Conservation (phyloP, 2,888 invertebrate species). For the Seira sanloemensis region DNA sequence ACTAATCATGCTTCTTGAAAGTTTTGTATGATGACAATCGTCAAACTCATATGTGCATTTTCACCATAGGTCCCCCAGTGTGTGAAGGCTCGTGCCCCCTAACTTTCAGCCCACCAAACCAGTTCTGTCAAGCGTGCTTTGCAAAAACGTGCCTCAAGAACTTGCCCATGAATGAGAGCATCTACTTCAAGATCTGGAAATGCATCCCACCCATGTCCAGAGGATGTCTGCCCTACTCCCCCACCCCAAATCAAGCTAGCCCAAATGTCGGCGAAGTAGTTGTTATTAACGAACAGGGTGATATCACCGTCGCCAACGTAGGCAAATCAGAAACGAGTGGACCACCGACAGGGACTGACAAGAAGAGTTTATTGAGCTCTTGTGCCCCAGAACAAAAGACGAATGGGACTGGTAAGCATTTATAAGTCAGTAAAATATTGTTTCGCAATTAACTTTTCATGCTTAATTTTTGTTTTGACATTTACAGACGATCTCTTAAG, state of each 20-base stretch:
- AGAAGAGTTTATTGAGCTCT: background rate
- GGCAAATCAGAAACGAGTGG: background rate
- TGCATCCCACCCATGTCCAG: slow-evolving; percentile 54
- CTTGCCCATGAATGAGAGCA: slow-evolving; percentile 55
- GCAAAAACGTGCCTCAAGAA: slow-evolving; percentile 49
- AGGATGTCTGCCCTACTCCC: slow-evolving; percentile 38
- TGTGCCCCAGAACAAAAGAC: too few relatives aligned
- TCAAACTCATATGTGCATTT: background rate
- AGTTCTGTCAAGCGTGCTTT: slow-evolving; percentile 64
- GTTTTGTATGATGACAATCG: too few relatives aligned
- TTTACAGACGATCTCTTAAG: slow-evolving; percentile 47
- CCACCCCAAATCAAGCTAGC: slow-evolving; percentile 21
- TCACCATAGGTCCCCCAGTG: slow-evolving; percentile 37
- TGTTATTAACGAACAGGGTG: slow-evolving; percentile 38
- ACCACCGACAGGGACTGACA: background rate
- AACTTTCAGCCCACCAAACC: slow-evolving; percentile 18
- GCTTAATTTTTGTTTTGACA: too few relatives aligned
- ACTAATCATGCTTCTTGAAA: background rate
- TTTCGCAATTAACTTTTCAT: too few relatives aligned
- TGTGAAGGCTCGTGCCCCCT: slow-evolving; percentile 44
- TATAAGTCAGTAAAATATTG: too few relatives aligned
- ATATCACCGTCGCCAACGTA: slow-evolving; percentile 27
- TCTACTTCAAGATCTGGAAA: slow-evolving; percentile 65
- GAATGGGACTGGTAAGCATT: slow-evolving; percentile 30
- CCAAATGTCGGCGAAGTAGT: slow-evolving; percentile 57